Conservation (phyloP, 1,140 invertebrate genomes). For the Penaeus chinensis region DNA sequence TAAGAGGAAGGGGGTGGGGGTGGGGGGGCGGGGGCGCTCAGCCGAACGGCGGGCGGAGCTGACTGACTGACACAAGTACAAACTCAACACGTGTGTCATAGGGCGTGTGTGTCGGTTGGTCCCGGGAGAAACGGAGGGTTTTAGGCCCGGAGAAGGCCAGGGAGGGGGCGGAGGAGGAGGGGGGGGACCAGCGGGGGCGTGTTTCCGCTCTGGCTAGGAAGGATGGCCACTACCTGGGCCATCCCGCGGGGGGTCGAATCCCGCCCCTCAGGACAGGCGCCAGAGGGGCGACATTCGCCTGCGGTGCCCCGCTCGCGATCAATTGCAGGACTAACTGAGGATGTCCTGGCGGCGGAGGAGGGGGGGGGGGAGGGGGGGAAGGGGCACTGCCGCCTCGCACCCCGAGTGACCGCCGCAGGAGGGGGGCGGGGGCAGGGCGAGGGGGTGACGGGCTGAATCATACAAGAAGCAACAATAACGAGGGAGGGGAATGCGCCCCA, state of each 20-base stretch:
- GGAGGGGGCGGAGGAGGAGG: constrained; percentile 41
- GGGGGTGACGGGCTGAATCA: neutral
- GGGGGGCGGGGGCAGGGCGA: neutral
- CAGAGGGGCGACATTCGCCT: constrained; percentile 41
- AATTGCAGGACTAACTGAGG: constrained; percentile 57
- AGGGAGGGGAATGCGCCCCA: too few relatives aligned
- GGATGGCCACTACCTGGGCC: constrained; percentile 49
- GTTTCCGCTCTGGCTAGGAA: constrained; percentile 38
- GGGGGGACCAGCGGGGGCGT: constrained; percentile 31
- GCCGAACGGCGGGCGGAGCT: too few relatives aligned
- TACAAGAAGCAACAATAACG: neutral
- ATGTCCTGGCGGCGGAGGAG: constrained; percentile 39
- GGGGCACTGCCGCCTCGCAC: neutral
- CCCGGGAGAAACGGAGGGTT: too few relatives aligned
- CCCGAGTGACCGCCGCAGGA: neutral
- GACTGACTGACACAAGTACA: too few relatives aligned
- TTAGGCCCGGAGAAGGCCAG: constrained; percentile 39
- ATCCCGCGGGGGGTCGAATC: neutral
- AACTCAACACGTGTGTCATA: too few relatives aligned
- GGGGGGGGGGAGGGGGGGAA: neutral
- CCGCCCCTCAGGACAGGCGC: constrained; percentile 25
- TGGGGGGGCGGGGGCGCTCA: too few relatives aligned
- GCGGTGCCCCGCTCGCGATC: constrained; percentile 35
- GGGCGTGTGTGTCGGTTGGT: too few relatives aligned
- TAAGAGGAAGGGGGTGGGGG: too few relatives aligned